phyloP scores from a whole-genome alignment of 1,140 invertebrate species.

The Drosophila asahinai region DNA sequence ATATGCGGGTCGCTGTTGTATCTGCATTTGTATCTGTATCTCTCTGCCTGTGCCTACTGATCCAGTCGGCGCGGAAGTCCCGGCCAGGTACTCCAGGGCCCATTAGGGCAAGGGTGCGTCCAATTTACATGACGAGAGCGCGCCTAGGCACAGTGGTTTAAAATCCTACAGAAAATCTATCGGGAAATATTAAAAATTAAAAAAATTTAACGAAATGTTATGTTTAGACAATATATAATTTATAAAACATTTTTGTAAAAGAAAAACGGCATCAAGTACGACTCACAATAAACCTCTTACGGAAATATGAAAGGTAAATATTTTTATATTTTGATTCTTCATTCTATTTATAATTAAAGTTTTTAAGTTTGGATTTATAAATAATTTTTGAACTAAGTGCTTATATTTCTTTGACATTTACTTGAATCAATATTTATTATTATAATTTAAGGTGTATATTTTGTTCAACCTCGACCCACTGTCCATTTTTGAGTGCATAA shows the following conservation, averaged over 20 bases:
- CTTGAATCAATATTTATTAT: not conserved
- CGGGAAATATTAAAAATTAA: no score
- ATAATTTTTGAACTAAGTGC: no score
- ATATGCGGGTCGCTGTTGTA: constrained; percentile 75
- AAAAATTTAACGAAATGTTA: no score
- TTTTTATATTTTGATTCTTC: no score
- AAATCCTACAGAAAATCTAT: no score
- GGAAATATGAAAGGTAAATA: no score
- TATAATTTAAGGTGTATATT: not conserved
- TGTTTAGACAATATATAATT: no score
- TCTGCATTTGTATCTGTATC: constrained; percentile 41
- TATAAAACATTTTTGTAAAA: no score
- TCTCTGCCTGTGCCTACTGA: constrained; percentile 36
- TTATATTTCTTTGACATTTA: no score
- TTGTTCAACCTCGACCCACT: constrained; percentile 15
- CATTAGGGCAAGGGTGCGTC: constrained; percentile 69
- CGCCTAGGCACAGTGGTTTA: constrained; percentile 19
- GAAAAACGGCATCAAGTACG: no score
- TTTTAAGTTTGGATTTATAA: no score
- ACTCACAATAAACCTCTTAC: no score
- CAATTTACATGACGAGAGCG: constrained; percentile 67
- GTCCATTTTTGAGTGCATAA: constrained; percentile 39
- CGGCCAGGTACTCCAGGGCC: constrained; percentile 46
- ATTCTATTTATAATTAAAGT: not conserved
- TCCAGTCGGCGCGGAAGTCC: constrained; percentile 37